Percentiles rank a stretch among this genome's conserved stretches.
Evolutionary conservation across 2,888 invertebrate genomes (phyloP).

Genomic region (Trissonchulus latispiculum): DNA sequence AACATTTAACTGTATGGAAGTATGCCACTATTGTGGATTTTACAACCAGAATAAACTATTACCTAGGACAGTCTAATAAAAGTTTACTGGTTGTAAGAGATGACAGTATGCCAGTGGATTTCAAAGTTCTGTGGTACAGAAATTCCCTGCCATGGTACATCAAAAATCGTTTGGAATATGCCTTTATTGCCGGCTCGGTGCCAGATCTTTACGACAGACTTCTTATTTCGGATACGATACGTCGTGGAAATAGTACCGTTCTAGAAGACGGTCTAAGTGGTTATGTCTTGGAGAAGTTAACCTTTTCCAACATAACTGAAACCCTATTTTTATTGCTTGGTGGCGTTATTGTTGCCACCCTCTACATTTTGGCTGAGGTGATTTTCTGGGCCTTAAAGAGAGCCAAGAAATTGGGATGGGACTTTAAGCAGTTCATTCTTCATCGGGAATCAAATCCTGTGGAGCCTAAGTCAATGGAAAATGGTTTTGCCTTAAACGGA

Average conservation of each 20-base stretch:
- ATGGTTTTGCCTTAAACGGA: no score
- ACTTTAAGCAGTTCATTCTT: neutral
- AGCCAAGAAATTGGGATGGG: neutral
- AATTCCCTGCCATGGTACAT: neutral
- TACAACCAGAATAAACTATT: neutral
- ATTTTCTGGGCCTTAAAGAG: neutral
- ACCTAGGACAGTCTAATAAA: neutral
- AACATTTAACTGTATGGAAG: no score
- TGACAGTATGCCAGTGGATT: neutral
- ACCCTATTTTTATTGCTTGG: neutral
- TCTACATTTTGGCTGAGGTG: neutral
- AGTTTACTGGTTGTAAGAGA: neutral
- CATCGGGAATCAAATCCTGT: no score
- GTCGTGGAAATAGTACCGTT: neutral
- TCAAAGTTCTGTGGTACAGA: neutral
- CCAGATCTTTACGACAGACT: neutral
- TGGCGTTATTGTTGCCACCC: neutral
- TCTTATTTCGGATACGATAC: neutral
- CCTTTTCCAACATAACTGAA: neutral
- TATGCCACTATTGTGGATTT: neutral
- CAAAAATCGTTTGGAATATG: neutral
- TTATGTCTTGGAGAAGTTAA: neutral
- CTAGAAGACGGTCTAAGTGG: neutral
- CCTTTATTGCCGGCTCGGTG: neutral
- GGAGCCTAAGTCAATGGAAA: no score